Evolutionary conservation across 2,113 vertebrate genomes (phyloP).

Genomic region (Tragelaphus strepsiceros): DNA sequence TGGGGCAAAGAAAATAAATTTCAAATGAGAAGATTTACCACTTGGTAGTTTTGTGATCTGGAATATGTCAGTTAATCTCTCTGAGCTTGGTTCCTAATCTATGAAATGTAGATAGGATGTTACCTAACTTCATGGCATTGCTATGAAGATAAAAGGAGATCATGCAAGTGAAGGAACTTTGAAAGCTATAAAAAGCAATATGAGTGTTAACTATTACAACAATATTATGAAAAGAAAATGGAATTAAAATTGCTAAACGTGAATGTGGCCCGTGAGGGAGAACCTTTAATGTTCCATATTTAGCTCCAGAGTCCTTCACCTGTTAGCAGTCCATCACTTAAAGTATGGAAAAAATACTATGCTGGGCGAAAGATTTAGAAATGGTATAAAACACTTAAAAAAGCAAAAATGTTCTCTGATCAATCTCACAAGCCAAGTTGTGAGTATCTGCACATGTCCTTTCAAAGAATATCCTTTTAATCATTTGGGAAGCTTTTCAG

Average conservation of each 20-base stretch:
- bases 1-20: not conserved
- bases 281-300: not conserved
- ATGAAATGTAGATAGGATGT: not conserved
- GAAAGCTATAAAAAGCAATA: not conserved
- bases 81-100: not conserved
- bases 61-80: not conserved
- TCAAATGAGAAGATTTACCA: conserved; percentile 12
- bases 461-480: not conserved
- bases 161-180: not conserved
- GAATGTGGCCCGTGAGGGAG: not conserved
- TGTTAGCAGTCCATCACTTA: not conserved
- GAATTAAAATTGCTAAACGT: not conserved
- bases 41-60: not conserved
- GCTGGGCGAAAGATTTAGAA: conserved; percentile 22
- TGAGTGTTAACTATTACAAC: conserved; percentile 1
- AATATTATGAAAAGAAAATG: not conserved
- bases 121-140: not conserved
- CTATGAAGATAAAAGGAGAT: not conserved
- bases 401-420: not conserved
- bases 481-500: not conserved
- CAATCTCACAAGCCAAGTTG: not conserved
- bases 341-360: not conserved
- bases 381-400: not conserved
- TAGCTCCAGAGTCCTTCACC: not conserved
- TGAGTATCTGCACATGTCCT: not conserved